Conservation (phyloP, 2,888 invertebrate genomes). For the Plagodis dolabraria region DNA sequence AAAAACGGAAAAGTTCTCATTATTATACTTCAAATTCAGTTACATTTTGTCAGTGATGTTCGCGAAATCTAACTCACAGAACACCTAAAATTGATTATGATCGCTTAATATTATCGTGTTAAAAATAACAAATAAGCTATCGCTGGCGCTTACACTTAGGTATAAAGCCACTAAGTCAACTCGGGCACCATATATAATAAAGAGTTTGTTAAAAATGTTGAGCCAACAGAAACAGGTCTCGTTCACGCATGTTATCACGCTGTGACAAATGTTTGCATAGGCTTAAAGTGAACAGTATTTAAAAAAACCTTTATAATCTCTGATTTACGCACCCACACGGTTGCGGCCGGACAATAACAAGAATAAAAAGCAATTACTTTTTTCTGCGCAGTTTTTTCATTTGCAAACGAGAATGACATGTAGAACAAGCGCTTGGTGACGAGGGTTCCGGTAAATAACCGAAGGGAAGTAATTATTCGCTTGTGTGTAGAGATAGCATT, state of each 20-base stretch:
- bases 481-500: constrained; percentile 52
- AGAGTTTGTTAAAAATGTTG: constrained; percentile 26
- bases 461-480: constrained; percentile 73
- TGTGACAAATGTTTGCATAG: constrained; percentile 62
- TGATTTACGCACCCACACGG: constrained; percentile 70
- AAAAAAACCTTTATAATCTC: constrained; percentile 71
- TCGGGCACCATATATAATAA: constrained; percentile 21
- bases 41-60: too few relatives aligned
- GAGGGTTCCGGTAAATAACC: constrained; percentile 77
- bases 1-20: too few relatives aligned
- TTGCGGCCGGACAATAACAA: constrained; percentile 74
- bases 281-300: constrained; percentile 65
- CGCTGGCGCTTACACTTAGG: background rate
- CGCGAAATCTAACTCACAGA: too few relatives aligned
- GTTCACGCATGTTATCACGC: constrained; percentile 52
- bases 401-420: constrained; percentile 81
- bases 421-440: constrained; percentile 78
- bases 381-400: constrained; percentile 75
- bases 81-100: too few relatives aligned
- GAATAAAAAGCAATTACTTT: constrained; percentile 80
- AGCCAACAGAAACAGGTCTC: constrained; percentile 25
- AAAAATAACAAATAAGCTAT: too few relatives aligned
- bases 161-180: background rate
- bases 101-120: too few relatives aligned
- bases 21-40: too few relatives aligned